phyloP scores from a whole-genome alignment of 2,797 vertebrate genomes.

The Eurystomus glaucurus region DNA sequence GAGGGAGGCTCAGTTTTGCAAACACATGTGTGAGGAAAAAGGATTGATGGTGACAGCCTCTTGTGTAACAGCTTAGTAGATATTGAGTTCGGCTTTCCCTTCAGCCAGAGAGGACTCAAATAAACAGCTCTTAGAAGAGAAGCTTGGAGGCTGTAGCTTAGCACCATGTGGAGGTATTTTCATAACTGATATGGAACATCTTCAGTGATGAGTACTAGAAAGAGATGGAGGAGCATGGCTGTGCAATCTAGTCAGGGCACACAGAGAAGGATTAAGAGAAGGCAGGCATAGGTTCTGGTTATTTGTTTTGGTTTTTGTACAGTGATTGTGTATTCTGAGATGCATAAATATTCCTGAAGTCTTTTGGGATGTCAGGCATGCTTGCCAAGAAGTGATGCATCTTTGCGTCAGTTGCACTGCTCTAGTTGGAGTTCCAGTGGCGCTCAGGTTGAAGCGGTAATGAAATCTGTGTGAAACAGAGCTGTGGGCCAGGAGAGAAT shows the following conservation, averaged over 20 bases:
- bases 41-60: background rate
- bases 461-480: background rate
- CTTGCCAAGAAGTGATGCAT: background rate
- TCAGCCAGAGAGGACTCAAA: background rate
- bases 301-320: background rate
- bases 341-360: background rate
- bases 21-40: background rate
- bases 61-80: background rate
- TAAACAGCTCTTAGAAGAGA: background rate
- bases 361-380: background rate
- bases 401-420: background rate
- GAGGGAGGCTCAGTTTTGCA: background rate
- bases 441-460: background rate
- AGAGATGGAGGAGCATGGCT: background rate
- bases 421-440: background rate
- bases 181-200: background rate
- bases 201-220: background rate
- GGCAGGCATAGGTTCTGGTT: background rate
- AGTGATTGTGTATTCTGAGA: background rate
- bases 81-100: background rate
- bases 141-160: background rate
- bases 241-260: background rate
- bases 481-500: background rate
- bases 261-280: background rate
- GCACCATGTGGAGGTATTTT: background rate